Evolutionary conservation across 2,797 vertebrate species (phyloP).

Genomic region (Sebastes aleutianus): DNA sequence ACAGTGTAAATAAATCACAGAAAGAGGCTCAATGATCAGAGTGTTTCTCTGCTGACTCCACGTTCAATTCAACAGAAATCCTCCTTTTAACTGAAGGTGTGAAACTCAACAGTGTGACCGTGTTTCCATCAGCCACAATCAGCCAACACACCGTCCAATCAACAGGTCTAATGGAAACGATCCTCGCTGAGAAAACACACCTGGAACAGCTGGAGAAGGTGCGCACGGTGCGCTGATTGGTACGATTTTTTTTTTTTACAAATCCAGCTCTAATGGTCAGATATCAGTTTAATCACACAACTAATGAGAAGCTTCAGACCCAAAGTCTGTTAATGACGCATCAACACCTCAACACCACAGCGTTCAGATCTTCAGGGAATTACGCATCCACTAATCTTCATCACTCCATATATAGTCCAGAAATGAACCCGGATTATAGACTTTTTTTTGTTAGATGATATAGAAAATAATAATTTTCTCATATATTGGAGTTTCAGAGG

Average conservation of each 20-base stretch:
- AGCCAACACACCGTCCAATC: neutral
- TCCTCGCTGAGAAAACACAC: neutral
- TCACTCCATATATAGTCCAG: no score
- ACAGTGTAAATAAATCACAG: neutral
- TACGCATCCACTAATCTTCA: neutral
- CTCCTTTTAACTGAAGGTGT: neutral
- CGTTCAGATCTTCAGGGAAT: neutral
- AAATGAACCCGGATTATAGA: neutral
- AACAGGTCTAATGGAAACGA: neutral
- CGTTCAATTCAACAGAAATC: neutral
- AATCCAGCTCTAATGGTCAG: neutral
- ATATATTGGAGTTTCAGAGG: neutral
- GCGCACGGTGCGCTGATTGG: neutral
- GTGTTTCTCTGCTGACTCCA: neutral
- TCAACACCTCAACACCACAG: neutral
- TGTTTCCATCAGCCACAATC: neutral
- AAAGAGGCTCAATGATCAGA: no score
- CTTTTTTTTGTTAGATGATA: neutral
- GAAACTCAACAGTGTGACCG: conserved; percentile 1
- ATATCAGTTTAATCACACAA: neutral
- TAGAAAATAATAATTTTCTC: neutral
- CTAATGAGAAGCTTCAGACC: neutral
- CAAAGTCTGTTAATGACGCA: neutral
- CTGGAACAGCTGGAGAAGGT: neutral
- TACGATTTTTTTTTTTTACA: neutral